These are phyloP conservation scores for Labeo rohita DNA, from an alignment of 2,113 vertebrate genomes.

Conservation along the genomic window DNA sequence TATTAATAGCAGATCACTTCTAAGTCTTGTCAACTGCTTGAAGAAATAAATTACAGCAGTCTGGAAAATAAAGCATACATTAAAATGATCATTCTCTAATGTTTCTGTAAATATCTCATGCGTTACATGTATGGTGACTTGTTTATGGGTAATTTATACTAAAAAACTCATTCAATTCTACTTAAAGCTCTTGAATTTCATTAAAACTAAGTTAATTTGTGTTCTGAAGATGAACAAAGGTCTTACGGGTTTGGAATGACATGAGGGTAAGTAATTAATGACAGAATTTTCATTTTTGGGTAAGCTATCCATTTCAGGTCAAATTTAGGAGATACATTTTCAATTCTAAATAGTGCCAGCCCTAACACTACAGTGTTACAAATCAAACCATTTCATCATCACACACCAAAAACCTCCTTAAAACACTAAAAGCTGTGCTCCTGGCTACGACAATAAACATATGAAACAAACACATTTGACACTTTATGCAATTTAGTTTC, in stretches of 20 bases:
- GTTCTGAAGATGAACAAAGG: too few species aligned
- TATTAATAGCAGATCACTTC: background rate
- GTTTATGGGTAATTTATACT: background rate
- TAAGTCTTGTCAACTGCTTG: background rate
- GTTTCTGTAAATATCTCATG: background rate
- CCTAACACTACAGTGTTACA: background rate
- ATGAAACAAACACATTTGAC: background rate
- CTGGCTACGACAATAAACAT: background rate
- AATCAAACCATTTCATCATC: background rate
- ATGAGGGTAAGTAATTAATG: too few species aligned
- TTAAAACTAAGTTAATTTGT: too few species aligned
- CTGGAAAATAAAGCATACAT: background rate
- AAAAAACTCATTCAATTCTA: background rate
- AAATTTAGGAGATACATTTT: background rate
- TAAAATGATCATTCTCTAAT: background rate
- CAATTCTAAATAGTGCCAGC: slow-evolving; percentile 4
- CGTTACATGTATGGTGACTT: background rate
- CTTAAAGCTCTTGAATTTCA: too few species aligned
- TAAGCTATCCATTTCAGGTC: background rate
- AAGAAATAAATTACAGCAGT: background rate
- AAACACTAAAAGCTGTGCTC: background rate
- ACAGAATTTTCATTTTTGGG: too few species aligned
- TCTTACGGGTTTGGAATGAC: too few species aligned
- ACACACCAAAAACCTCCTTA: background rate
- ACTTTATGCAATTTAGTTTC: background rate